Conservation (phyloP, 2,888 invertebrate species). For the Poecilus cupreus region DNA sequence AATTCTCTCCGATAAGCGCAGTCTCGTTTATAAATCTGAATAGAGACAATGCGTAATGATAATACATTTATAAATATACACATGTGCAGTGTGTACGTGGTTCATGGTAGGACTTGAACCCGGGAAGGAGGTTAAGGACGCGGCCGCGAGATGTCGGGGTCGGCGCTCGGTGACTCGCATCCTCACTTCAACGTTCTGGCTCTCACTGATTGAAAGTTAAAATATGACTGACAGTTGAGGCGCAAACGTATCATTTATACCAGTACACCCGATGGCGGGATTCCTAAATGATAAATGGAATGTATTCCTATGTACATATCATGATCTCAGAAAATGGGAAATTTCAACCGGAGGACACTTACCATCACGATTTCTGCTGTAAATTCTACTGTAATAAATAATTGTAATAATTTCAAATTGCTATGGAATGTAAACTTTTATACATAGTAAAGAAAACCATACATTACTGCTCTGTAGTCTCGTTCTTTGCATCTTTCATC, state of each 20-base stretch:
- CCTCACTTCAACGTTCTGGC: not conserved
- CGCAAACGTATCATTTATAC: conserved; percentile 57
- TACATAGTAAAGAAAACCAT: too few species aligned
- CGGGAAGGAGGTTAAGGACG: conserved; percentile 49
- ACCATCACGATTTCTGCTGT: too few species aligned
- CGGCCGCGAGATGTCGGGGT: conserved; percentile 44
- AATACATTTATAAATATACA: conserved; percentile 27
- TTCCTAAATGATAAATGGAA: conserved; percentile 58
- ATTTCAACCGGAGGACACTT: too few species aligned
- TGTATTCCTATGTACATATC: conserved; percentile 25
- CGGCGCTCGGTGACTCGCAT: conserved; percentile 25
- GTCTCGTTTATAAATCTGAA: too few species aligned
- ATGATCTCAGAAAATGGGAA: conserved; percentile 18
- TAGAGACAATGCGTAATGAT: conserved; percentile 19
- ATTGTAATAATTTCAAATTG: too few species aligned
- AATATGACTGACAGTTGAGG: conserved; percentile 58
- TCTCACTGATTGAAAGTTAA: conserved; percentile 59
- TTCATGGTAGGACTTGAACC: conserved; percentile 42
- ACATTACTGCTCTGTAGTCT: too few species aligned
- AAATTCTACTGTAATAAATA: too few species aligned
- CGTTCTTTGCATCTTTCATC: too few species aligned
- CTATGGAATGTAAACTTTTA: too few species aligned
- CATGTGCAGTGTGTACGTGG: conserved; percentile 6
- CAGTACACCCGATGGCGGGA: conserved; percentile 51
- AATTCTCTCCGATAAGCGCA: too few species aligned